Conservation (phyloP, 2,113 vertebrate genomes). For the Stigmatopora argus region DNA sequence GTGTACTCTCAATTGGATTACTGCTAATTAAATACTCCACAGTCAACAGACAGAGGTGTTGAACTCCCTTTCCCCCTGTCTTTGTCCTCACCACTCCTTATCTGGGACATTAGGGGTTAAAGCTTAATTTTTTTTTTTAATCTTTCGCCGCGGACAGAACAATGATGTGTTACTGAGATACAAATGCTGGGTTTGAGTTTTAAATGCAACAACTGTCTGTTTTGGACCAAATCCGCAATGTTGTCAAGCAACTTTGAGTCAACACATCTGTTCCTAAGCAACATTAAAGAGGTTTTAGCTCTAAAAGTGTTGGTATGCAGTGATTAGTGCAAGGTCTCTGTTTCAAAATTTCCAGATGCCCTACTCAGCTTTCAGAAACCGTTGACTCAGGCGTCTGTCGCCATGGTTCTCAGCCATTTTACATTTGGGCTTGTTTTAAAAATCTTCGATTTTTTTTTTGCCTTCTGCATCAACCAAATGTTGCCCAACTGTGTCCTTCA, state of each 20-base stretch:
- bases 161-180: not conserved
- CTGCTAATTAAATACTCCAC: constrained; percentile 63
- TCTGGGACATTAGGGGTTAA: not conserved
- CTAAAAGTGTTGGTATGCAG: constrained; percentile 63
- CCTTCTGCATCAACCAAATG: constrained; percentile 70
- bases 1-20: constrained; percentile 61
- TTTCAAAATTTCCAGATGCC: constrained; percentile 51
- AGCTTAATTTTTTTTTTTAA: not conserved
- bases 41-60: constrained; percentile 53
- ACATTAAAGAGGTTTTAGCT: constrained; percentile 45
- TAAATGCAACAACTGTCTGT: not conserved
- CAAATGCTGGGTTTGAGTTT: no score
- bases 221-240: not conserved
- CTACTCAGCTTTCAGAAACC: constrained; percentile 56
- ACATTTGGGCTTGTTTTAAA: constrained; percentile 36
- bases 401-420: constrained; percentile 61
- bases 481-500: constrained; percentile 39
- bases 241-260: constrained; percentile 6
- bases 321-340: constrained; percentile 57
- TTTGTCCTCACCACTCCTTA: constrained; percentile 13
- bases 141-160: not conserved
- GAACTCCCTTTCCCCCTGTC: not conserved
- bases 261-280: constrained; percentile 61
- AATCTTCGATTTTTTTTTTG: constrained; percentile 28
- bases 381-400: constrained; percentile 61